Conservation (phyloP, 2,113 vertebrate species). For the Aix galericulata region DNA sequence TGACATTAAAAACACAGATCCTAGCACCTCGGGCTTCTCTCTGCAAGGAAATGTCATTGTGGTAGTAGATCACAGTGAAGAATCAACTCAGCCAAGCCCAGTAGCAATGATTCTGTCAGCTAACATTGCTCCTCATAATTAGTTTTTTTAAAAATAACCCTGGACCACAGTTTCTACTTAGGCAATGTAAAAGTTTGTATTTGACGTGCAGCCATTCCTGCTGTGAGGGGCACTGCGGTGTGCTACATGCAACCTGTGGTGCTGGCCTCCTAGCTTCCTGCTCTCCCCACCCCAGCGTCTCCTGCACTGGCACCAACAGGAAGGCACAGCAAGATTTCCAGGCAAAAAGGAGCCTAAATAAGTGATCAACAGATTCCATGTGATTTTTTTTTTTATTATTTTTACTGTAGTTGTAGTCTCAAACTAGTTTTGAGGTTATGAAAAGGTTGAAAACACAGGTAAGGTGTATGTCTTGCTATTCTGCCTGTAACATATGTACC, state of each 20-base stretch:
- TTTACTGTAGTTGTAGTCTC: neutral
- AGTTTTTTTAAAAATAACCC: neutral
- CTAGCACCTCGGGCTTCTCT: conserved; percentile 30
- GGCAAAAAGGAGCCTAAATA: neutral
- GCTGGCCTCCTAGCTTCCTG: neutral
- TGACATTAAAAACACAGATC: conserved; percentile 18
- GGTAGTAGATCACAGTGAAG: neutral
- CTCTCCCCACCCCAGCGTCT: neutral
- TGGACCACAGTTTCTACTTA: neutral
- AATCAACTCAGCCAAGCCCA: neutral
- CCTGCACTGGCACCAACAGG: neutral
- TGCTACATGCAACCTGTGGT: neutral
- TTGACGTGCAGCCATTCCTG: neutral
- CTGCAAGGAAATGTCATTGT: neutral
- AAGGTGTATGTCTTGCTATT: neutral
- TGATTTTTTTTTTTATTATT: neutral
- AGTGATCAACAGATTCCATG: neutral
- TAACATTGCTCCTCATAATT: neutral
- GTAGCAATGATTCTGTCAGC: conserved; percentile 13
- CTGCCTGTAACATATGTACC: neutral
- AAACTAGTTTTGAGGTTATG: neutral
- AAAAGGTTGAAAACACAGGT: neutral
- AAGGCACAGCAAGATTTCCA: neutral
- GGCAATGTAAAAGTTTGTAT: neutral
- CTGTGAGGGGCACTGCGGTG: too few relatives aligned